Evolutionary conservation across 1,140 invertebrate species (phyloP).

Genomic region (fruit fly (Drosophila melanogaster)): DNA sequence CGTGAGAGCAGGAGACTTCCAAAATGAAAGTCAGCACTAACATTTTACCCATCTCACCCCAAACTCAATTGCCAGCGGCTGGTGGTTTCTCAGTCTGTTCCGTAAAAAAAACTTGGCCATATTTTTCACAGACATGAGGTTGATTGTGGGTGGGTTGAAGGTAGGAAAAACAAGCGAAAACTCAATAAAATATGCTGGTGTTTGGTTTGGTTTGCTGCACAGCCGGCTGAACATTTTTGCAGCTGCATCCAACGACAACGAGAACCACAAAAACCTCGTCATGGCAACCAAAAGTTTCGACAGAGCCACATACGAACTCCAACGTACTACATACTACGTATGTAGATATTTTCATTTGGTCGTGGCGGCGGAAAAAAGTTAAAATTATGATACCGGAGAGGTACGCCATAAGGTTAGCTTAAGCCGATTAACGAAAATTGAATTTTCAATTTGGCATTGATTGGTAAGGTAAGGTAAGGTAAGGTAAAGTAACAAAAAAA

Average conservation of each 20-base stretch:
- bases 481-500: conserved; percentile 16
- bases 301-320: conserved; percentile 16
- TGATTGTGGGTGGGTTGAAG: neutral
- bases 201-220: conserved; percentile 22
- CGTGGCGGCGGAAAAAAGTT: conserved; percentile 25
- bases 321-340: neutral
- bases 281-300: conserved; percentile 46
- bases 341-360: conserved; percentile 2
- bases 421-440: conserved; percentile 80
- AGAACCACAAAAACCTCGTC: conserved; percentile 34
- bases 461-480: conserved; percentile 52
- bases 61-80: conserved; percentile 13
- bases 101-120: conserved; percentile 13
- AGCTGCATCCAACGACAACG: conserved; percentile 28
- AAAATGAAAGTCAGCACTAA: conserved; percentile 26
- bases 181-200: conserved; percentile 33
- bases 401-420: conserved; percentile 55
- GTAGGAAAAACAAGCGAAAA: conserved; percentile 23
- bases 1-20: neutral
- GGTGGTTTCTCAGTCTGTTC: neutral
- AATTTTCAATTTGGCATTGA: conserved; percentile 78
- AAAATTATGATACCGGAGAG: conserved; percentile 39
- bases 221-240: conserved; percentile 34
- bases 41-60: neutral
- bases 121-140: conserved; percentile 20